Conservation (phyloP, 2,113 vertebrate species). For the Gila orcuttii region DNA sequence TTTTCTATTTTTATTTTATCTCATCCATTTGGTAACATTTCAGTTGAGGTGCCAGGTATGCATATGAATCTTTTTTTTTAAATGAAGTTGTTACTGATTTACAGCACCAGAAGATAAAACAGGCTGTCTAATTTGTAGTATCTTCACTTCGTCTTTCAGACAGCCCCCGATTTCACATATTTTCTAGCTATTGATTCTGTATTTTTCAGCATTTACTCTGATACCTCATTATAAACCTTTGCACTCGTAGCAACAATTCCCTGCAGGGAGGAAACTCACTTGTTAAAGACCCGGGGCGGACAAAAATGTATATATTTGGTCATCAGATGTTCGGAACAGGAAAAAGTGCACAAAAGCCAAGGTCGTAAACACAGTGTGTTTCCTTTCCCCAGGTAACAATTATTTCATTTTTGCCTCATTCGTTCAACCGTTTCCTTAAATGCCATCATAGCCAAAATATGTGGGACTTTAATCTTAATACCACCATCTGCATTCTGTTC, state of each 20-base stretch:
- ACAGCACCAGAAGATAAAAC: slow-evolving; percentile 2
- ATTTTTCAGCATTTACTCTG: slow-evolving; percentile 23
- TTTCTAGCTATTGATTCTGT: slow-evolving; percentile 28
- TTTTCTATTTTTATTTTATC: not conserved
- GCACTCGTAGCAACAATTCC: not conserved
- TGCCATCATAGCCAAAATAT: slow-evolving; percentile 9
- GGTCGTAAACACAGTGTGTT: slow-evolving; percentile 55
- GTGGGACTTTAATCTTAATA: not conserved
- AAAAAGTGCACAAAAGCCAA: slow-evolving; percentile 44
- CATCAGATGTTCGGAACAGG: slow-evolving; percentile 47
- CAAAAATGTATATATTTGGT: slow-evolving; percentile 18
- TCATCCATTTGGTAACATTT: not conserved
- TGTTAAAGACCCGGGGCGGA: not conserved
- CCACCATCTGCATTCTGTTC: not conserved
- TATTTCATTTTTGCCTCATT: slow-evolving; percentile 41
- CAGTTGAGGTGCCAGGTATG: not conserved
- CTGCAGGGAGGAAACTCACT: slow-evolving; percentile 21
- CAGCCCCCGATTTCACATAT: not conserved
- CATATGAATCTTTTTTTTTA: not conserved
- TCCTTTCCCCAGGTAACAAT: slow-evolving; percentile 56
- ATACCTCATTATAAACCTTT: slow-evolving; percentile 26
- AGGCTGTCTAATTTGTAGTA: slow-evolving; percentile 15
- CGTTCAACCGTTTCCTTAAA: slow-evolving; percentile 29
- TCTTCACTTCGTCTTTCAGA: slow-evolving; percentile 26
- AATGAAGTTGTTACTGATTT: slow-evolving; percentile 14